phyloP scores from a whole-genome alignment of 1,140 invertebrate genomes.

The Copidosoma floridanum region DNA sequence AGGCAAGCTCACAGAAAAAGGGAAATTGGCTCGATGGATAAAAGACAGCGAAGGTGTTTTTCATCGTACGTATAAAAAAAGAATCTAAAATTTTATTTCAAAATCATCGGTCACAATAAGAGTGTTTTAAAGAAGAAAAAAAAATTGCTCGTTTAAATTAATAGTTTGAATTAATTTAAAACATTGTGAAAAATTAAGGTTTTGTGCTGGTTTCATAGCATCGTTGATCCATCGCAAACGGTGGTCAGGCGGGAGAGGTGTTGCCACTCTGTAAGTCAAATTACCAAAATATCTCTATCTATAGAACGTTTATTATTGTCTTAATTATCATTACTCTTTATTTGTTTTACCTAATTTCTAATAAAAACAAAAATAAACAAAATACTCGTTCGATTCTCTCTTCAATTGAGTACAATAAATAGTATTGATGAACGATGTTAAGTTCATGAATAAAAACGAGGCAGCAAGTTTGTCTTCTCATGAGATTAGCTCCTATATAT shows the following conservation, averaged over 20 bases:
- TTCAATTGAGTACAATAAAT: conserved; percentile 24
- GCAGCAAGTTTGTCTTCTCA: conserved; percentile 31
- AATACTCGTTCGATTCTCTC: conserved; percentile 19
- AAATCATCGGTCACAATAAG: too few species aligned
- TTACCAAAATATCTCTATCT: conserved; percentile 53
- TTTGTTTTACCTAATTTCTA: too few species aligned
- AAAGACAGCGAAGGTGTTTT: conserved; percentile 28
- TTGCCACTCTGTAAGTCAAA: conserved; percentile 57
- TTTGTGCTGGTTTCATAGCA: conserved; percentile 55
- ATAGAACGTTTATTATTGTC: conserved; percentile 39
- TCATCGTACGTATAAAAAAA: conserved; percentile 28
- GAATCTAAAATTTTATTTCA: too few species aligned
- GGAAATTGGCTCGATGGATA: conserved; percentile 39
- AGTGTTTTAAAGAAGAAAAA: too few species aligned
- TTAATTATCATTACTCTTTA: conserved; percentile 1
- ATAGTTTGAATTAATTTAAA: conserved; percentile 31
- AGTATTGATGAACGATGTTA: not conserved
- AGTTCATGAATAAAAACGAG: conserved; percentile 29
- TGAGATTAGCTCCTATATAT: conserved; percentile 18
- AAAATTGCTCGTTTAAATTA: too few species aligned
- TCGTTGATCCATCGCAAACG: conserved; percentile 53
- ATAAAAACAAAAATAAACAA: too few species aligned
- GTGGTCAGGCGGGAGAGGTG: conserved; percentile 55
- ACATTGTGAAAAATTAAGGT: conserved; percentile 51
- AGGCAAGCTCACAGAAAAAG: conserved; percentile 32